Evolutionary conservation across 2,888 invertebrate species (phyloP), one percentile per base, ranked within the genome.

Genomic region (Apomyelois bistriatella): DNA sequence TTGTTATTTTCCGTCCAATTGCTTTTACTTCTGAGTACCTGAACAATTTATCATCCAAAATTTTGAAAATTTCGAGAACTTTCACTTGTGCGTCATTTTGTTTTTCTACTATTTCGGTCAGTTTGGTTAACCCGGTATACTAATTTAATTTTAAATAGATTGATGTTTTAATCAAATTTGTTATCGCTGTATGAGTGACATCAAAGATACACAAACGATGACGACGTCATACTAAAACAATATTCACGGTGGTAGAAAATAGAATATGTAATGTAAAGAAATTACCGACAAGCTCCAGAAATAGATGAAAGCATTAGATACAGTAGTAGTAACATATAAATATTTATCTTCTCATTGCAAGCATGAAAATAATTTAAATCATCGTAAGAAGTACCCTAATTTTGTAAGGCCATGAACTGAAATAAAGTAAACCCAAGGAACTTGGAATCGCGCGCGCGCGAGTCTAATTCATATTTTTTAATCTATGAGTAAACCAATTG

Each of bases 311-410:
- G 43, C 12, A 28, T 30, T 43, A 13, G 43, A 43, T 30, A 43
- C 13, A 30, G 13, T 2, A 32, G 17, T 6, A 9, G 16, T 15
- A 15, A 43, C 12, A 22, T 12, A 42, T 43, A 43, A 43, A 43
- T 43, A 43, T 43, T 43, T 30, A 30, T 43, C 12, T 30, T 13
- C 12, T 30, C 13, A 30, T 43, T 43, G 30, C 43, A 13, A 28
- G 3, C 12, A 54, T 15, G 46, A 56, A 57, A 57, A 62, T 62
- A 56, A 62, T 51, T n/a, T 3, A n/a, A 43, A 43, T 43, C 13
- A 43, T 43, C 43, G 55, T 50, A 41, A 55, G 48, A 60, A 55
- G 12, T 12, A 13, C 2, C 9, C 17, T 41, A 22, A n/a, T 30
- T n/a, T 43, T 43, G 43, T 15, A 13, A 30, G 42, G 12, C 30